Evolutionary conservation across 1,140 invertebrate species (phyloP).

Genomic region (Lepidurus apus): DNA sequence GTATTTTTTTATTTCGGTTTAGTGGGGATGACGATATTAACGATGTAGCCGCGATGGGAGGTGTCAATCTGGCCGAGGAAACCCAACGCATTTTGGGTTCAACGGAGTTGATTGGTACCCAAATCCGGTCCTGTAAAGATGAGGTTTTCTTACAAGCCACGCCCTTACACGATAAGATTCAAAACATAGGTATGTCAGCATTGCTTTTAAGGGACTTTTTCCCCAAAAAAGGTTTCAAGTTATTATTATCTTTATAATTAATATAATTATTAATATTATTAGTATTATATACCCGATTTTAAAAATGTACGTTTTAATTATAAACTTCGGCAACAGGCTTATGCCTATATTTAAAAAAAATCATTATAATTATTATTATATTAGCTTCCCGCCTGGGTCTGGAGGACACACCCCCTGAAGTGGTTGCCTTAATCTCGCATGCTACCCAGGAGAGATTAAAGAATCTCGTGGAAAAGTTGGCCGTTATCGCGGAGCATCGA

Average conservation of each 20-base stretch:
- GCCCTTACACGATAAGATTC: slow-evolving; percentile 70
- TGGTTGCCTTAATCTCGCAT: slow-evolving; percentile 86
- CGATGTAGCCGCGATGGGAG: slow-evolving; percentile 98
- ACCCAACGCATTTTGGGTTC: slow-evolving; percentile 89
- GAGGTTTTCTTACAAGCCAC: slow-evolving; percentile 78
- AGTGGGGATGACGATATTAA: slow-evolving; percentile 92
- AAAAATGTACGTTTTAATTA: too few relatives aligned
- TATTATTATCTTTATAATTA: too few relatives aligned
- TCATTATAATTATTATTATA: too few relatives aligned
- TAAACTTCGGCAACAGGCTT: too few relatives aligned
- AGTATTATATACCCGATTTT: too few relatives aligned
- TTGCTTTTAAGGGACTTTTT: too few relatives aligned
- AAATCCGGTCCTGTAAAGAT: slow-evolving; percentile 93
- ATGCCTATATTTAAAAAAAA: too few relatives aligned
- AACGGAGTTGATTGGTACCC: slow-evolving; percentile 90
- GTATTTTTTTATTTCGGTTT: not conserved
- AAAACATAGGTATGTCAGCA: slow-evolving; percentile 64
- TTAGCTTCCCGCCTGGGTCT: slow-evolving; percentile 68
- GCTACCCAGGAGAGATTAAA: slow-evolving; percentile 91
- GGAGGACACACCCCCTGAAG: slow-evolving; percentile 79
- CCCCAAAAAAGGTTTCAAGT: too few relatives aligned
- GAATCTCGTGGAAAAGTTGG: slow-evolving; percentile 86
- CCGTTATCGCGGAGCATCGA: slow-evolving; percentile 89
- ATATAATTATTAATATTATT: too few relatives aligned
- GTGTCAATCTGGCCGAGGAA: slow-evolving; percentile 96